These are phyloP conservation scores for Nothoprocta perdicaria DNA, from an alignment of 2,113 vertebrate genomes.

Conservation along the genomic window DNA sequence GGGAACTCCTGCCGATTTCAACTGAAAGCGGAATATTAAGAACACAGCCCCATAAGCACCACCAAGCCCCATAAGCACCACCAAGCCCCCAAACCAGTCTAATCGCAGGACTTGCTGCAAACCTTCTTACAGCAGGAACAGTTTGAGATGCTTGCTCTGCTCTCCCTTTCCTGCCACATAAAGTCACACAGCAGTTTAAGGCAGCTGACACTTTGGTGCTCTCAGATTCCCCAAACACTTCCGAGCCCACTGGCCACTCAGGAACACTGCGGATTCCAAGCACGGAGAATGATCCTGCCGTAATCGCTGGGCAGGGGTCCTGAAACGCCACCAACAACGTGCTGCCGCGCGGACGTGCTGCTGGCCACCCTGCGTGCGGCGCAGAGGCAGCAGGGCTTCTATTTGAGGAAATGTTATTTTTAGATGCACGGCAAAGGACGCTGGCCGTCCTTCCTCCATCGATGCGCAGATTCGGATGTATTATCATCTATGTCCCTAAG, in stretches of 20 bases:
- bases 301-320: not conserved
- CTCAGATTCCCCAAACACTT: not conserved
- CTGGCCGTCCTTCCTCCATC: not conserved
- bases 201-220: accelerated
- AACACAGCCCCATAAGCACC: accelerated
- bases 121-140: not conserved
- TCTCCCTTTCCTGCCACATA: accelerated
- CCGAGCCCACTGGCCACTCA: accelerated
- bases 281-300: not conserved
- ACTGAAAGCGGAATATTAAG: not conserved
- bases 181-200: not conserved
- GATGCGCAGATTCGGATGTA: not conserved
- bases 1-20: not conserved
- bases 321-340: not conserved
- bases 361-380: not conserved
- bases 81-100: accelerated
- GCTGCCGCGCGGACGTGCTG: accelerated
- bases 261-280: not conserved
- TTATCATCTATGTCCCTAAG: not conserved
- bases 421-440: not conserved
- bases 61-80: accelerated
- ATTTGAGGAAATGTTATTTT: conserved; percentile 3
- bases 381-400: not conserved
- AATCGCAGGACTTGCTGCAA: not conserved
- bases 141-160: accelerated